phyloP scores from a whole-genome alignment of 2,888 invertebrate genomes.

The Ennomos erosarius region DNA sequence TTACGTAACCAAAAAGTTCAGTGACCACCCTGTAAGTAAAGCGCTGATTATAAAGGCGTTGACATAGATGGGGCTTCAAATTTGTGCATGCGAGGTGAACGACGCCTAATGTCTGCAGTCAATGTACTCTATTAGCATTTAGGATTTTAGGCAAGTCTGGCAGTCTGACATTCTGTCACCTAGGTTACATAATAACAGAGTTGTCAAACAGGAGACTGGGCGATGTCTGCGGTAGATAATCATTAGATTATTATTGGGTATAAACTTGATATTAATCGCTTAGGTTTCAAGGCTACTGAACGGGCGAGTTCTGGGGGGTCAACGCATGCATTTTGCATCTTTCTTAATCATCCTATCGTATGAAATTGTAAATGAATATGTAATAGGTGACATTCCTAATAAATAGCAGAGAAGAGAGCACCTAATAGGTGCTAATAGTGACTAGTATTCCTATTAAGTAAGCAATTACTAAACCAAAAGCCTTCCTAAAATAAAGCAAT shows the following conservation, averaged over 20 bases:
- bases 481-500: too few relatives aligned
- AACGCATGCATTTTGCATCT: conserved; percentile 6
- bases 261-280: conserved; percentile 16
- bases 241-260: conserved; percentile 25
- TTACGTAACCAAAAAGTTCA: conserved; percentile 16
- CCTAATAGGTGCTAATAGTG: too few relatives aligned
- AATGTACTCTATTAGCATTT: conserved; percentile 47
- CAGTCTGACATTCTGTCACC: conserved; percentile 33
- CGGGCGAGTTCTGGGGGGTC: conserved; percentile 10
- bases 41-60: conserved; percentile 59
- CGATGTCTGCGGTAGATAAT: conserved; percentile 20
- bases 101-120: conserved; percentile 49
- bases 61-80: conserved; percentile 58
- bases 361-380: too few relatives aligned
- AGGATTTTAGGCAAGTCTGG: conserved; percentile 47
- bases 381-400: too few relatives aligned
- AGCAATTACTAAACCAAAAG: too few relatives aligned
- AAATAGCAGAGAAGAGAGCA: too few relatives aligned
- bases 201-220: conserved; percentile 29
- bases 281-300: conserved; percentile 8
- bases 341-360: too few relatives aligned
- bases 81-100: conserved; percentile 51
- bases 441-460: too few relatives aligned
- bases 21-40: conserved; percentile 53
- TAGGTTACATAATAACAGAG: conserved; percentile 30